phyloP scores from a whole-genome alignment of 2,888 invertebrate genomes.

The Sericinus montela region DNA sequence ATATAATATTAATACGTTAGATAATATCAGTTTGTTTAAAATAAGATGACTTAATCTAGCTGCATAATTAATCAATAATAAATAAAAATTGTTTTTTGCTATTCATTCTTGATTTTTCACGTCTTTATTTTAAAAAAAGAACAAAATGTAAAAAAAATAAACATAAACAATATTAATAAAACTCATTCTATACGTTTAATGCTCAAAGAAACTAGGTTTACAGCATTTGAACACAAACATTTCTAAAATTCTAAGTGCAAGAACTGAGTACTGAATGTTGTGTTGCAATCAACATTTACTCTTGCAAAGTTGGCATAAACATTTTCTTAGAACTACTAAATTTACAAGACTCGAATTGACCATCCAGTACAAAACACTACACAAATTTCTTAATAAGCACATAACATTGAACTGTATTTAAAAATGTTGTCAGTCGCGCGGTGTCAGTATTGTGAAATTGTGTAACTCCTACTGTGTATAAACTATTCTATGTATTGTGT shows the following conservation, averaged over 20 bases:
- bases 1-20: too few relatives aligned
- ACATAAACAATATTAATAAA: constrained; percentile 15
- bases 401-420: constrained; percentile 72
- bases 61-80: too few relatives aligned
- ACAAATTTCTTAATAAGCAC: constrained; percentile 60
- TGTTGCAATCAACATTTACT: constrained; percentile 64
- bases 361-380: constrained; percentile 37
- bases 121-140: too few relatives aligned
- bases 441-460: constrained; percentile 49
- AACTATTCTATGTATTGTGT: neutral
- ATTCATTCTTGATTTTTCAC: too few relatives aligned
- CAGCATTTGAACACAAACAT: constrained; percentile 64
- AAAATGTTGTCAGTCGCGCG: constrained; percentile 62
- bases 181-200: constrained; percentile 17
- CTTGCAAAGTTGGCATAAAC: constrained; percentile 55
- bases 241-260: constrained; percentile 63
- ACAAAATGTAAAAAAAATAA: constrained; percentile 11
- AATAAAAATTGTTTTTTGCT: too few relatives aligned
- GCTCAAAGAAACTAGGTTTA: constrained; percentile 66
- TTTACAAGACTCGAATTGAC: constrained; percentile 36
- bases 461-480: constrained; percentile 11
- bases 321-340: constrained; percentile 58
- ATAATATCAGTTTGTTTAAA: too few relatives aligned
- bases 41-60: too few relatives aligned
- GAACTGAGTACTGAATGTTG: constrained; percentile 39